Evolutionary conservation across 2,113 vertebrate genomes (phyloP), one percentile per base, ranked within the genome.

Genomic region (Notarius quadriscutis): DNA sequence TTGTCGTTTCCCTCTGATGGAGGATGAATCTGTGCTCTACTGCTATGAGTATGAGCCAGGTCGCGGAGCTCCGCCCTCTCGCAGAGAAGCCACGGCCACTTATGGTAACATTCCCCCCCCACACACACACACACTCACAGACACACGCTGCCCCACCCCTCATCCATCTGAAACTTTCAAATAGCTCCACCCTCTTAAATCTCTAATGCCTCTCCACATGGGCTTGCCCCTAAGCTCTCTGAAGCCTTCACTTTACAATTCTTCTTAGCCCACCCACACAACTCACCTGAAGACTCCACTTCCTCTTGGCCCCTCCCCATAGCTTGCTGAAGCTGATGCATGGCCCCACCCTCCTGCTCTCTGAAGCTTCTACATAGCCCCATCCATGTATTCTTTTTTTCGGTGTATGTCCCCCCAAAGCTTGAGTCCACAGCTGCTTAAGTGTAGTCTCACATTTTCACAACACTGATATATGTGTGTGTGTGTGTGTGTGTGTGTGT

Each of bases 11-110:
- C 97, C 96, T 34, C 92, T 97, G 88, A 96, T 98, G 80, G 98
- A 98, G 92, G 98, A 99, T 95, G 98, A 99, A 94, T 95, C 97
- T 5, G 95, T 99, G 87, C 93, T 97, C 2, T 98, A 98, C 94
- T 99, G 98, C 95, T 97, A 97, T 90, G 97, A 97, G 88, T 97
- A 97, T 87, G 97, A 97, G 82, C 97, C 96, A 65, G 96, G 95
- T 93, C 95, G 96, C 91, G 93, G 95, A 90, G 94, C 94, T 62
- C 94, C 95, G 84, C 95, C 95, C 89, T 96, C 96, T 89, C 95
- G 96, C 87, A 94, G 97, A 91, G 97, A 97, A 91, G 97, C 96
- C 94, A 99, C 98, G 1, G 97, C 97, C 0, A 98, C 98, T 41
- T 99, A 99, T 50, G 97, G 98, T 99, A 96, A 65, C 50, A 58